Percentiles rank a stretch among this genome's conserved stretches.
These are phyloP conservation scores for Streptopelia turtur DNA, from an alignment of 2,797 vertebrate species.

Conservation along the genomic window DNA sequence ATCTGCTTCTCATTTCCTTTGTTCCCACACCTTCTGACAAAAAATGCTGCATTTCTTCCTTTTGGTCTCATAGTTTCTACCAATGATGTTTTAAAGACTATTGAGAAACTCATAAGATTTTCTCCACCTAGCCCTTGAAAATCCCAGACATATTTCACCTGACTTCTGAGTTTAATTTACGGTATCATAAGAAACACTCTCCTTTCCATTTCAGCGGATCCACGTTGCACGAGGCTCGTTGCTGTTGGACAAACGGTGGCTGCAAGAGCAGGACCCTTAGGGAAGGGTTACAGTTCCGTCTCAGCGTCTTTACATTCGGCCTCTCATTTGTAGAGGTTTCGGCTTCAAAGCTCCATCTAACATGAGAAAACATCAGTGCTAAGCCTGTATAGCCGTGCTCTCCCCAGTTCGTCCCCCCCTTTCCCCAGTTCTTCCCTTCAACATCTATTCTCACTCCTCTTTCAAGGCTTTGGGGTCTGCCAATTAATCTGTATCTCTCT, in stretches of 20 bases:
- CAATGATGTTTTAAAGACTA: not conserved
- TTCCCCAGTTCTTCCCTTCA: not conserved
- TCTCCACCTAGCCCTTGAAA: not conserved
- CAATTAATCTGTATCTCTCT: not conserved
- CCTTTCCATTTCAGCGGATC: not conserved
- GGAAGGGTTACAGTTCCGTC: not conserved
- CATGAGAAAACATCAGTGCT: not conserved
- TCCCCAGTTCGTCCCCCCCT: not conserved
- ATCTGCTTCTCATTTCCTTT: not conserved
- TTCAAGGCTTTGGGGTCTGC: not conserved
- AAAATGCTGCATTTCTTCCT: not conserved
- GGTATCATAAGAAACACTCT: not conserved
- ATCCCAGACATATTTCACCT: not conserved
- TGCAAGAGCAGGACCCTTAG: not conserved
- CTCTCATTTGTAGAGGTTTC: not conserved
- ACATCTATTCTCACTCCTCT: not conserved
- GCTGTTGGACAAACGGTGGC: not conserved
- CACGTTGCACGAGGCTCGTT: accelerated
- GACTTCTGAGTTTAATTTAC: not conserved
- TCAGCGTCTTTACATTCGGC: not conserved
- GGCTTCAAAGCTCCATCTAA: not conserved
- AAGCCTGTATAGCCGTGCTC: accelerated
- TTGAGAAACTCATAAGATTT: not conserved
- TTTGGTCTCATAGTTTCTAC: not conserved
- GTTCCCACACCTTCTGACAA: not conserved